phyloP scores from a whole-genome alignment of 2,888 invertebrate genomes.

The Drosophila eohydei region DNA sequence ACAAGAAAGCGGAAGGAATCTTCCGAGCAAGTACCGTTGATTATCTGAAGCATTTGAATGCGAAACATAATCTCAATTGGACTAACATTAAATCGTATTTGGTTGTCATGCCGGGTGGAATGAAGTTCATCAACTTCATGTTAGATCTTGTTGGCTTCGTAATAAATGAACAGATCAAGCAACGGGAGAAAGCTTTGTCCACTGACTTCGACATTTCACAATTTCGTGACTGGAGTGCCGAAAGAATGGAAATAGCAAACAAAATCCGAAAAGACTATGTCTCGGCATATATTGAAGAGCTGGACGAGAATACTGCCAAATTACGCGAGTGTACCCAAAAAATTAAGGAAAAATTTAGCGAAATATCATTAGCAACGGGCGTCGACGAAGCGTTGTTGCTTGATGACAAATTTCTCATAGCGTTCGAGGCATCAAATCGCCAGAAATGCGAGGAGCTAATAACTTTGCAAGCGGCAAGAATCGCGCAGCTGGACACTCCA shows the following conservation, averaged over 20 bases:
- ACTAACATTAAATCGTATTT: constrained; percentile 82
- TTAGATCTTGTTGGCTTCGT: constrained; percentile 81
- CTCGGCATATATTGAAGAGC: constrained; percentile 73
- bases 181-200: constrained; percentile 72
- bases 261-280: constrained; percentile 75
- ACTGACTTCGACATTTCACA: constrained; percentile 38
- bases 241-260: constrained; percentile 68
- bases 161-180: constrained; percentile 77
- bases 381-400: constrained; percentile 41
- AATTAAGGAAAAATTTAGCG: constrained; percentile 45
- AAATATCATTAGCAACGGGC: constrained; percentile 57
- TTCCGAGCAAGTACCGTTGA: constrained; percentile 83
- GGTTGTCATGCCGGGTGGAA: constrained; percentile 84
- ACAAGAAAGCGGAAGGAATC: constrained; percentile 82
- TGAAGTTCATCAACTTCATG: constrained; percentile 83
- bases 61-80: constrained; percentile 83
- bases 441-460: constrained; percentile 50
- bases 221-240: constrained; percentile 40
- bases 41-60: constrained; percentile 82
- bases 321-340: constrained; percentile 56
- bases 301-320: constrained; percentile 55
- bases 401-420: constrained; percentile 62
- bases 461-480: constrained; percentile 34
- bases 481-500: constrained; percentile 57
- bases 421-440: constrained; percentile 65